Evolutionary conservation across 2,113 vertebrate genomes (phyloP).

Genomic region (Psophia crepitans): DNA sequence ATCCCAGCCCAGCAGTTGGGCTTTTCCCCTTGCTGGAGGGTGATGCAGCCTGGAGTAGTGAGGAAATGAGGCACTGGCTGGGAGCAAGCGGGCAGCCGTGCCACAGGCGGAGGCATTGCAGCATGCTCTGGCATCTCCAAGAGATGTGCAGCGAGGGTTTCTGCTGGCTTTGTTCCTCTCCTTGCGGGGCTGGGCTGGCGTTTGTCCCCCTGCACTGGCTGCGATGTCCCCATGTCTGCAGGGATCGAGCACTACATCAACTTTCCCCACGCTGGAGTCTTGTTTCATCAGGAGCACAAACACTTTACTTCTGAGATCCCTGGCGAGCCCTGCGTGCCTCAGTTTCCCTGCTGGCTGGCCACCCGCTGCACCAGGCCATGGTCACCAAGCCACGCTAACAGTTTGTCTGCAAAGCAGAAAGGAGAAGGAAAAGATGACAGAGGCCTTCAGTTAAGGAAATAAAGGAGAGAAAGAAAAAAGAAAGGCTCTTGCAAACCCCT

Average conservation of each 20-base stretch:
- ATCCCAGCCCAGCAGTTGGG: background rate
- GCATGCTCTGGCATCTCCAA: accelerated
- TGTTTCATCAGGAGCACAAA: background rate
- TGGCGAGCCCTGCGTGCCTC: background rate
- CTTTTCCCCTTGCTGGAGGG: background rate
- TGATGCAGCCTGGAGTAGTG: background rate
- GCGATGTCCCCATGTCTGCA: accelerated
- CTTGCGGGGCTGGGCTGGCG: accelerated
- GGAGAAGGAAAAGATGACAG: background rate
- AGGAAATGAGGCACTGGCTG: background rate
- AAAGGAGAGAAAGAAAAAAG: background rate
- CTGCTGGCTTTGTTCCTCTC: background rate
- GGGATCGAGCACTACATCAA: accelerated
- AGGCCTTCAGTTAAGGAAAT: background rate
- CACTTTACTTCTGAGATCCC: background rate
- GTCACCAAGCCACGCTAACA: accelerated
- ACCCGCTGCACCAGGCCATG: accelerated
- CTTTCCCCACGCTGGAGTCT: background rate
- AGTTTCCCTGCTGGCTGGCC: background rate
- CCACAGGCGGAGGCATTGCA: accelerated
- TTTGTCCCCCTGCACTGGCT: background rate
- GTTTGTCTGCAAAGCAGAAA: background rate
- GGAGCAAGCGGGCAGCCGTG: background rate
- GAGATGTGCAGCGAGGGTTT: background rate
- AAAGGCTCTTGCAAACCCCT: background rate